Conservation (phyloP, 2,797 vertebrate genomes). For the Agapornis canus region DNA sequence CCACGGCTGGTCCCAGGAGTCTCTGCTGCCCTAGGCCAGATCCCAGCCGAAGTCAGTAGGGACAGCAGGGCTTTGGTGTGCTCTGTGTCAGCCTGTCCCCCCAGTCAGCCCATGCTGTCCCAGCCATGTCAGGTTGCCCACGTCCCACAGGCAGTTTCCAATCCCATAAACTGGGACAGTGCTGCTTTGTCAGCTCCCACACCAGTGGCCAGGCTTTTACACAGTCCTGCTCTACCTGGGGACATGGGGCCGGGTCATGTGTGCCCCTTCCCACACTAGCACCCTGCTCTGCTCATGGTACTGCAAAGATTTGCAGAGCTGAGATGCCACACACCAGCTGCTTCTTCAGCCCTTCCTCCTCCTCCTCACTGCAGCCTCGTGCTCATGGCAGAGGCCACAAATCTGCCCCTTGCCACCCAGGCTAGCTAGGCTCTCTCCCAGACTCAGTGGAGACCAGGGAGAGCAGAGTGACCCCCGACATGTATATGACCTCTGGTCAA, state of each 20-base stretch:
- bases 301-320: not conserved
- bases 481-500: not conserved
- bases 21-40: rapidly evolving
- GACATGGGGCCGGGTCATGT: rapidly evolving
- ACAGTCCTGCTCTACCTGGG: not conserved
- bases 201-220: not conserved
- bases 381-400: not conserved
- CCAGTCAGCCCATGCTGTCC: not conserved
- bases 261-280: rapidly evolving
- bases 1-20: not conserved
- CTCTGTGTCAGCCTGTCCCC: not conserved
- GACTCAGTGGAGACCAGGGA: not conserved
- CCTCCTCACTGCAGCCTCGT: not conserved
- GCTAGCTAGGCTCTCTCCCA: not conserved
- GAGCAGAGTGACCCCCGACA: not conserved
- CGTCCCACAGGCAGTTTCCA: slow-evolving; percentile 15
- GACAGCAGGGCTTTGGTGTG: rapidly evolving
- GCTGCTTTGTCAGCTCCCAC: not conserved
- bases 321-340: rapidly evolving
- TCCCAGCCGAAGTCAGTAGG: not conserved
- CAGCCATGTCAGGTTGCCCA: not conserved
- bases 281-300: not conserved
- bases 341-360: not conserved
- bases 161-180: not conserved
- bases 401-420: not conserved